phyloP scores from a whole-genome alignment of 2,888 invertebrate species.

The Neoascia interrupta region DNA sequence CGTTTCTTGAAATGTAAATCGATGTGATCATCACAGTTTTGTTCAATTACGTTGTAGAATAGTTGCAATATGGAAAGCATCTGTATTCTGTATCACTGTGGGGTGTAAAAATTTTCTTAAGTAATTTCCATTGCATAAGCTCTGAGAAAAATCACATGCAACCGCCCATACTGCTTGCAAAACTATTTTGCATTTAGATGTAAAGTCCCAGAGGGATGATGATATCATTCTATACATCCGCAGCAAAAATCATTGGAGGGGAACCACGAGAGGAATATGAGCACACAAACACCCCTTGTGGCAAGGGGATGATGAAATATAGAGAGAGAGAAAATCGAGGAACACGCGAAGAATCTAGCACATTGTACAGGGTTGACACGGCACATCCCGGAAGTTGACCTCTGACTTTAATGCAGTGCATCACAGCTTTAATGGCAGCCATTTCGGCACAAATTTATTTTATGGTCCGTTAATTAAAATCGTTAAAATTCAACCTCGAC shows the following conservation, averaged over 20 bases:
- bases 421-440: neutral
- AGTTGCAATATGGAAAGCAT: neutral
- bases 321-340: neutral
- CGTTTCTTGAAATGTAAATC: slow-evolving; percentile 6
- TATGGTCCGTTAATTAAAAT: slow-evolving; percentile 16
- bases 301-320: slow-evolving; percentile 11
- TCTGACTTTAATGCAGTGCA: slow-evolving; percentile 6
- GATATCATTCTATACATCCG: slow-evolving; percentile 36
- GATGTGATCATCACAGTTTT: slow-evolving; percentile 6
- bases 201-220: slow-evolving; percentile 22
- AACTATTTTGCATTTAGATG: slow-evolving; percentile 43
- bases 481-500: neutral
- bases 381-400: slow-evolving; percentile 4
- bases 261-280: neutral
- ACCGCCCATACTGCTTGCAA: slow-evolving; percentile 6
- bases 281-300: neutral
- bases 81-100: neutral
- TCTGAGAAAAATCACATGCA: neutral
- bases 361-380: neutral
- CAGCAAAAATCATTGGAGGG: slow-evolving; percentile 3
- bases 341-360: neutral
- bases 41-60: neutral
- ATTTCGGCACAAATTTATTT: neutral
- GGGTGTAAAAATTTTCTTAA: neutral
- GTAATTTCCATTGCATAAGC: slow-evolving; percentile 22